A percentile compares a stretch with the other conserved stretches of the same genome.
Conservation (phyloP, 2,888 invertebrate genomes). For the Polyommatus icarus region DNA sequence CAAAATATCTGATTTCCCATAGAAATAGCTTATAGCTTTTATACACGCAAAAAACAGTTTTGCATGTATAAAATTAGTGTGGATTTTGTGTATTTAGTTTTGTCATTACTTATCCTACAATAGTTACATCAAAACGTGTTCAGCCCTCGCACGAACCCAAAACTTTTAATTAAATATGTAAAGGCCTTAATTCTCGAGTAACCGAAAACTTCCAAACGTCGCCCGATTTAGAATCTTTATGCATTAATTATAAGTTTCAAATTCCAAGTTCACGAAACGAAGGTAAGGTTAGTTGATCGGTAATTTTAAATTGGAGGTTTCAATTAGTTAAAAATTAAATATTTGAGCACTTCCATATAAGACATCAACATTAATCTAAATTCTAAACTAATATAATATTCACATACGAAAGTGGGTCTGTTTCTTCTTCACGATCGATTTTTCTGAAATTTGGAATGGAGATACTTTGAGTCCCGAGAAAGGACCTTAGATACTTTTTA, state of each 20-base stretch:
- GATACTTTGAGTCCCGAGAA: no score
- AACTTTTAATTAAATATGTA: constrained; percentile 16
- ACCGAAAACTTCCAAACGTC: neutral
- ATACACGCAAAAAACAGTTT: no score
- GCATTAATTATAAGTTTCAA: constrained; percentile 11
- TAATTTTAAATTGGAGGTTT: neutral
- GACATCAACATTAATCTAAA: no score
- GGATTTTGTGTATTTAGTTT: no score
- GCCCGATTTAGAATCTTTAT: neutral
- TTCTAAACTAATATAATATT: no score
- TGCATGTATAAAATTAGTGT: no score
- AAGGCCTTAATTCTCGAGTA: neutral
- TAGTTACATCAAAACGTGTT: neutral
- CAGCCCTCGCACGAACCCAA: neutral
- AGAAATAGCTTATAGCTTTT: no score
- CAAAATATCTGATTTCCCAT: no score
- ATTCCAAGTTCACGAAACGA: neutral
- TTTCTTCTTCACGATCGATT: no score
- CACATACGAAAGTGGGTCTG: no score
- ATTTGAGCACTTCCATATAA: neutral
- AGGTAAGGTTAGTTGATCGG: neutral
- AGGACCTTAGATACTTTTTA: no score
- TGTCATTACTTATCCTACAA: neutral
- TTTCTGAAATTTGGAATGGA: no score
- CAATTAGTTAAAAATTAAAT: neutral